Evolutionary conservation across 2,113 vertebrate species (phyloP).

Genomic region (Chlorocebus sabaeus): DNA sequence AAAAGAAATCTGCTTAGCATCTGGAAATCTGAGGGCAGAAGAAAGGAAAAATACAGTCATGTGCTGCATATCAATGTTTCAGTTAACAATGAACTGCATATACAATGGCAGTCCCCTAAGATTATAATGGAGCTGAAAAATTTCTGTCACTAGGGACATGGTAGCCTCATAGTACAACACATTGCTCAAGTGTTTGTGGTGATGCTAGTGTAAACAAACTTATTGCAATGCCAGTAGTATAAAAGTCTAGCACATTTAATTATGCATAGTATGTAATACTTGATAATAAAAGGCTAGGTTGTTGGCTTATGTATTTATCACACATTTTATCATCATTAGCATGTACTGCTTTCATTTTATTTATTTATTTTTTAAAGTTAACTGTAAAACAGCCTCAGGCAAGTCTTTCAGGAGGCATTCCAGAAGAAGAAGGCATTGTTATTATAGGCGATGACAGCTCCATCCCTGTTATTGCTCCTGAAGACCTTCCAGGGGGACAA

Average conservation of each 20-base stretch:
- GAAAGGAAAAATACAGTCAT: neutral
- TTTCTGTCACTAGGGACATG: neutral
- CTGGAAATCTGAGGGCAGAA: neutral
- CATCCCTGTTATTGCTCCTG: neutral
- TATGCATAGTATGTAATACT: neutral
- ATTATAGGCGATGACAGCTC: neutral
- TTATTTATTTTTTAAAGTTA: neutral
- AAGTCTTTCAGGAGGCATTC: neutral
- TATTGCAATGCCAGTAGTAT: neutral
- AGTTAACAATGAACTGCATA: neutral
- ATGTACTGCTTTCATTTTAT: neutral
- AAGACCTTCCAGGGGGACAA: neutral
- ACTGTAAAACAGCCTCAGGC: neutral
- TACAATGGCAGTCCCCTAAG: neutral
- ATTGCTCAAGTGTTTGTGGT: neutral
- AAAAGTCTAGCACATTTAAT: neutral
- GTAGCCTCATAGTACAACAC: neutral
- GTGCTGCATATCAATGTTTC: neutral
- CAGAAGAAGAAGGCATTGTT: neutral
- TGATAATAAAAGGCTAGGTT: neutral
- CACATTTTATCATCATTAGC: neutral
- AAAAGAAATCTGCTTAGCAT: neutral
- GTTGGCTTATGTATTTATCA: neutral
- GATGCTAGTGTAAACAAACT: neutral
- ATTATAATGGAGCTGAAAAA: neutral